These are phyloP conservation scores for Salvelinus sp. DNA, from an alignment of 2,113 vertebrate genomes.

Conservation along the genomic window DNA sequence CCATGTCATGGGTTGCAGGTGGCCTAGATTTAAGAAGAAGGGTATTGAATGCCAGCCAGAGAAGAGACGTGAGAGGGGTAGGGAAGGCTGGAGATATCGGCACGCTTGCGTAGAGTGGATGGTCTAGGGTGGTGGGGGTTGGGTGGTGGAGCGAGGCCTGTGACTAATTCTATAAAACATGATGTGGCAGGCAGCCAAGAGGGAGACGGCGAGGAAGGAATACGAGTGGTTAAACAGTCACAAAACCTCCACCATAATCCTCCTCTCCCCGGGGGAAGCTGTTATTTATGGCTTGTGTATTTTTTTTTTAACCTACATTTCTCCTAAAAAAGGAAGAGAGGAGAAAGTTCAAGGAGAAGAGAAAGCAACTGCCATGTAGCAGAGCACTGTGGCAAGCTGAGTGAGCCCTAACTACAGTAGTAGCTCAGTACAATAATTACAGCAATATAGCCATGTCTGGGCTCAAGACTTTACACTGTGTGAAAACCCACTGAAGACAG, in stretches of 20 bases:
- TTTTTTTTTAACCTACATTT: conserved; percentile 63
- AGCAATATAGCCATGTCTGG: conserved; percentile 31
- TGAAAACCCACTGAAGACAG: conserved; percentile 19
- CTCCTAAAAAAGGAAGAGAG: conserved; percentile 48
- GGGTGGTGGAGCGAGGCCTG: too few relatives aligned
- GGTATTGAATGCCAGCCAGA: conserved; percentile 15
- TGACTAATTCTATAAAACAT: conserved; percentile 41
- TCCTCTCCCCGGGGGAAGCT: conserved; percentile 44
- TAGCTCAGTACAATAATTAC: conserved; percentile 53
- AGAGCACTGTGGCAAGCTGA: conserved; percentile 35
- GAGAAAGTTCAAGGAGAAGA: conserved; percentile 14
- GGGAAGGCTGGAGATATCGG: too few relatives aligned
- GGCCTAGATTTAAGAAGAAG: conserved; percentile 28
- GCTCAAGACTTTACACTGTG: conserved; percentile 32
- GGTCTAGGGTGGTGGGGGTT: too few relatives aligned
- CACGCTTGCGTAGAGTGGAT: too few relatives aligned
- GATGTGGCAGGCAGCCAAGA: conserved; percentile 49
- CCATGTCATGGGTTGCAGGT: conserved; percentile 22
- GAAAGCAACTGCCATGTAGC: conserved; percentile 36
- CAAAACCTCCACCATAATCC: conserved; percentile 61
- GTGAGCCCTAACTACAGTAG: conserved; percentile 38
- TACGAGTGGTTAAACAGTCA: conserved; percentile 56
- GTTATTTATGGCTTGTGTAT: conserved; percentile 71
- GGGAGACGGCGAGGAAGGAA: conserved; percentile 43
- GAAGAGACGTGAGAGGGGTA: conserved; percentile 8